Evolutionary conservation across 2,888 invertebrate species (phyloP), one percentile per base, ranked within the genome.

Genomic region (Eupithecia subumbrata): DNA sequence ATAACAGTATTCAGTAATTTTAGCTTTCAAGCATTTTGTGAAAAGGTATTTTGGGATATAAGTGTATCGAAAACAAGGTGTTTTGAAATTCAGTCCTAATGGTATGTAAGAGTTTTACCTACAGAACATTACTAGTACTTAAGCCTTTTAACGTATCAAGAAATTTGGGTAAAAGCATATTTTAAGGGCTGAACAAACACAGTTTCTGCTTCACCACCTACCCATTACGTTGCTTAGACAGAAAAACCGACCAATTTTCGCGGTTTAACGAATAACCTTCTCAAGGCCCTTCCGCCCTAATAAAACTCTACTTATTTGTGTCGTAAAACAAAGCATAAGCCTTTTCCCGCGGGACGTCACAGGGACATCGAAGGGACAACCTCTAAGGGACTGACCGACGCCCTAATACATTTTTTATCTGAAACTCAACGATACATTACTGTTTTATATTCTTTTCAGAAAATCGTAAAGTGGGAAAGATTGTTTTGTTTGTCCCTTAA

Each of bases 401-500:
- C 85, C 87, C 88, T 88, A 87, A 89, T 90, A 90, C 85, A 89
- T 91, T 87, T 89, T 89, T 90, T 89, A 90, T 88, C 83, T 81
- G 80, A 80, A 80, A 83, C 82, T 81, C 80, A 77, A 80, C 82
- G 82, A 84, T 84, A 84, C 83, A 81, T 85, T 85, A 81, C 82
- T 79, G 83, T 84, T 84, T 86, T 84, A 84, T 84, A 82, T 79
- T 83, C 79, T 84, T 80, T 82, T 85, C 84, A 84, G 81, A 82
- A 83, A 77, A 79, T 80, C 80, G 82, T 86, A 85, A 85, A 85
- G 82, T 81, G 83, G 83, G 83, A 84, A 86, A 86, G 79, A 82
- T 82, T 85, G 83, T 84, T 80, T 72, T 77, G 77, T 80, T 79
- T 77, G 66, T 72, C 76, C 80, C 76, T 79, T 30, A 81, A 80